Evolutionary conservation across 2,888 invertebrate species (phyloP), one percentile per base, ranked within the genome.

Genomic region (Chalcis sispes): DNA sequence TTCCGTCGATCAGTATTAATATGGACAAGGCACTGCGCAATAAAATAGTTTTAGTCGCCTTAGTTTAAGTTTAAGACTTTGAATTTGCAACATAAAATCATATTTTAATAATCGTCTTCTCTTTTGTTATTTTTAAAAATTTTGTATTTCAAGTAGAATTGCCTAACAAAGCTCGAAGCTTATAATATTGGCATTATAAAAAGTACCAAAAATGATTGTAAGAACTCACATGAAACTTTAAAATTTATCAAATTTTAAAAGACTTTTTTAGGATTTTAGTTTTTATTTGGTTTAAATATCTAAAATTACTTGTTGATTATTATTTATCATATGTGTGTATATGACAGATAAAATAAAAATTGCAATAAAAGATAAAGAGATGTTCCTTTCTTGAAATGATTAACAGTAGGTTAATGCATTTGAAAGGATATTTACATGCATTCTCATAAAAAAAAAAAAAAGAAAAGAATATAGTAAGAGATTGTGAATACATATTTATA

Each of bases 21-120:
- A 84, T 82, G 85, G 84, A 87, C 87, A 87, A 87, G 87, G 87
- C 87, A 87, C 87, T 87, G 87, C 83, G 84, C 83, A 84, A 84
- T 83, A 83, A 81, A 81, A 80, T 81, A 80, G 76, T 77, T 80
- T 77, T 75, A 76, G 66, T 82, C 79, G 77, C 75, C 79, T 78
- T 75, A 72, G 2, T 42, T 42, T 42, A 10, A n/a, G 48, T 27
- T 48, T 69, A 73, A 73, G 72, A 59, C 40, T 65, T 52, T 66
- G 13, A 71, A 40, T 77, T 74, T 29, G 62, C 56, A 71, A 74
- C 42, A 40, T n/a, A 67, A 67, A 18, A 23, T 62, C 4, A n/a
- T 56, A 7, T 36, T 25, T 65, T 50, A 48, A 52, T 58, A 42
- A 54, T 70, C 15, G 7, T 29, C 23, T 29, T 15, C 48, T 56